phyloP scores from a whole-genome alignment of 2,888 invertebrate genomes.

The Scaptomyza polygonia region DNA sequence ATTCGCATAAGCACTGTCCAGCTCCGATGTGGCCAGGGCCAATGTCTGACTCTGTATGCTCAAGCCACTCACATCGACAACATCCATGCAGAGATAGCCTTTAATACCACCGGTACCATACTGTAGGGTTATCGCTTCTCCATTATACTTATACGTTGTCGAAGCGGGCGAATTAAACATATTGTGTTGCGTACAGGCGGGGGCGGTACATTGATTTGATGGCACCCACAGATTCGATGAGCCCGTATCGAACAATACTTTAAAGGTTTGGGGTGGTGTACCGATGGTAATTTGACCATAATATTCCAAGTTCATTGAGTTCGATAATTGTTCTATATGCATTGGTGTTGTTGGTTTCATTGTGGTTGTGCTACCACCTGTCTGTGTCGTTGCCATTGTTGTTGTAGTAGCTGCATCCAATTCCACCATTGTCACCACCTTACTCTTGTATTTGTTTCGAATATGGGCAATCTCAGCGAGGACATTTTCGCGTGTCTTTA shows the following conservation, averaged over 20 bases:
- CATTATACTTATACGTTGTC: slow-evolving; percentile 92
- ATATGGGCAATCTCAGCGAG: slow-evolving; percentile 43
- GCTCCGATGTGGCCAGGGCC: slow-evolving; percentile 95
- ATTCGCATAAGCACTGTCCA: slow-evolving; percentile 92
- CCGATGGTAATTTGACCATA: slow-evolving; percentile 90
- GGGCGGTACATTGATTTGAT: slow-evolving; percentile 85
- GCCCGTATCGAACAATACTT: slow-evolving; percentile 95
- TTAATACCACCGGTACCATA: slow-evolving; percentile 89
- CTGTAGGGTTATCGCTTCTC: slow-evolving; percentile 92
- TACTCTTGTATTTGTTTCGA: slow-evolving; percentile 49
- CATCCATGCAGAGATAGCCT: slow-evolving; percentile 65
- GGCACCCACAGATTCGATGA: slow-evolving; percentile 87
- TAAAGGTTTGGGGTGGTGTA: slow-evolving; percentile 94
- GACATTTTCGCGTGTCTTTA: slow-evolving; percentile 43
- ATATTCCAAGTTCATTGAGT: slow-evolving; percentile 57
- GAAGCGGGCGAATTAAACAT: slow-evolving; percentile 95
- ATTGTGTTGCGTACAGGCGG: slow-evolving; percentile 96
- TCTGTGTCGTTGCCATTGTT: not conserved
- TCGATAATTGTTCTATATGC: slow-evolving; percentile 47
- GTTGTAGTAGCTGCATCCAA: not conserved
- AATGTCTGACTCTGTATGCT: slow-evolving; percentile 92
- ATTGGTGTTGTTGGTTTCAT: not conserved
- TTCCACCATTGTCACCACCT: slow-evolving; percentile 1
- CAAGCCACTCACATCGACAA: slow-evolving; percentile 88
- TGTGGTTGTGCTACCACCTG: not conserved